A percentile compares a stretch with the other conserved stretches of the same genome.
Conservation (phyloP, 2,888 invertebrate species). For the Lasiommata megera region DNA sequence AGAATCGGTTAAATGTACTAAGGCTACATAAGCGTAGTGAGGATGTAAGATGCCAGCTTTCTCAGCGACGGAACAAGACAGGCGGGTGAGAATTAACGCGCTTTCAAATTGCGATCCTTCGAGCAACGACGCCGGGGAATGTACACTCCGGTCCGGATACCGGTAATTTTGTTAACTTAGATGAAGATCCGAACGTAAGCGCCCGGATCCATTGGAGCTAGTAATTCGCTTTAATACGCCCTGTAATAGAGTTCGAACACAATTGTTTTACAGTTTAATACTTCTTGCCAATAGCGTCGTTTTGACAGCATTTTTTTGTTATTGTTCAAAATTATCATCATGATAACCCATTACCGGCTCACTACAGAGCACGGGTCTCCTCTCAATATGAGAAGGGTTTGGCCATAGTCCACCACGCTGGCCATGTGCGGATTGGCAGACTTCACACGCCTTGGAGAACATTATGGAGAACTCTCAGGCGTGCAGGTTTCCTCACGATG, state of each 20-base stretch:
- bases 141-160: slow-evolving; percentile 29
- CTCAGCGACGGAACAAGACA: slow-evolving; percentile 40
- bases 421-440: too few species aligned
- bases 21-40: slow-evolving; percentile 9
- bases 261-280: slow-evolving; percentile 8
- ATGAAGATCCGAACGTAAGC: slow-evolving; percentile 27
- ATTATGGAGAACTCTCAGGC: too few species aligned
- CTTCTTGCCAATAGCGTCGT: too few species aligned
- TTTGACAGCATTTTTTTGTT: neutral
- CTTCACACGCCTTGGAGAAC: too few species aligned
- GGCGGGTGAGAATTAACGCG: slow-evolving; percentile 55
- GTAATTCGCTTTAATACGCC: slow-evolving; percentile 10
- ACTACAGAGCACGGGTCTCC: too few species aligned
- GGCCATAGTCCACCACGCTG: too few species aligned
- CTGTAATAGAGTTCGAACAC: slow-evolving; percentile 13
- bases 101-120: slow-evolving; percentile 36
- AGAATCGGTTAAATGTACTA: slow-evolving; percentile 6
- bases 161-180: slow-evolving; percentile 33
- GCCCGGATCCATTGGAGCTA: slow-evolving; percentile 15
- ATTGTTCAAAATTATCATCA: too few species aligned
- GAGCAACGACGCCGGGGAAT: slow-evolving; percentile 30
- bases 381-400: too few species aligned
- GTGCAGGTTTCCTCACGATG: too few species aligned
- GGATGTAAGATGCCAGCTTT: slow-evolving; percentile 31
- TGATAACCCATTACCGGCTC: too few species aligned